These are phyloP conservation scores for Cataglyphis altisquamis DNA, from an alignment of 2,888 invertebrate genomes.

Conservation along the genomic window DNA sequence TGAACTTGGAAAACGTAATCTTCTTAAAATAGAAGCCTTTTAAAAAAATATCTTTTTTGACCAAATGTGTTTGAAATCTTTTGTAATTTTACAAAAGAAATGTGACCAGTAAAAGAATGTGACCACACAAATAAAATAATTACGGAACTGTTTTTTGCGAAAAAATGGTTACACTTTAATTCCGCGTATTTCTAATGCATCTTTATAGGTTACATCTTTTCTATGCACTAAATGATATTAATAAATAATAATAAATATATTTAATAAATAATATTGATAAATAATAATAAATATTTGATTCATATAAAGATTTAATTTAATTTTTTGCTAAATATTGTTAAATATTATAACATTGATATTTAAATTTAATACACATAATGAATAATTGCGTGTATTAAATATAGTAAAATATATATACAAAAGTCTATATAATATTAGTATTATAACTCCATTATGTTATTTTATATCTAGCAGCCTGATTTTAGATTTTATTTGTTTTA, in stretches of 20 bases:
- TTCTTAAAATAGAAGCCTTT: neutral
- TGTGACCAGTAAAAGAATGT: neutral
- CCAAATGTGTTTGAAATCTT: neutral
- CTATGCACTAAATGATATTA: neutral
- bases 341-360: neutral
- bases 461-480: neutral
- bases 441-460: neutral
- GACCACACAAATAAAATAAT: neutral
- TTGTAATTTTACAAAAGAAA: neutral
- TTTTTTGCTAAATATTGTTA: neutral
- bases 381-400: neutral
- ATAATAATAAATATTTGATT: neutral
- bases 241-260: neutral
- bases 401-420: neutral
- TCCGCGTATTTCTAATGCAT: neutral
- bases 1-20: neutral
- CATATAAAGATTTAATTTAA: neutral
- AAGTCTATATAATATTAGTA: no score
- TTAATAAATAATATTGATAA: neutral
- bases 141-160: neutral
- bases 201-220: neutral
- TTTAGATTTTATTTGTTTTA: neutral
- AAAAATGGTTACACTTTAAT: neutral
- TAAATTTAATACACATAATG: neutral
- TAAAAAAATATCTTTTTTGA: constrained; percentile 2